phyloP scores from a whole-genome alignment of 1,140 invertebrate genomes.

The Nixonia krombeini region DNA sequence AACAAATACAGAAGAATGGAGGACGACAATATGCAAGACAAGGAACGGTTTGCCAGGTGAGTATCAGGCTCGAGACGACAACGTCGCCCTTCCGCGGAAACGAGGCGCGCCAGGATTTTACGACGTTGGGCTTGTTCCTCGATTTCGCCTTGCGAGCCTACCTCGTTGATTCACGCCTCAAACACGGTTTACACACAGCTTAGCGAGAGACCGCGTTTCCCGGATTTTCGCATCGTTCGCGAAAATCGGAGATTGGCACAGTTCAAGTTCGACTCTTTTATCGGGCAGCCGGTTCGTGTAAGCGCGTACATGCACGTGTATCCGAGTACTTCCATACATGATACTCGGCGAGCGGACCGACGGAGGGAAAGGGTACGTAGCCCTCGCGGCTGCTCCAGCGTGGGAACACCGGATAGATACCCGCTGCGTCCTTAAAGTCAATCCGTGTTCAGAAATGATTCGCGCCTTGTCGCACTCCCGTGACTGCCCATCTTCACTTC shows the following conservation, averaged over 20 bases:
- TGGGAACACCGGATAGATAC: constrained; percentile 65
- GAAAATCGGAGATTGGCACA: no score
- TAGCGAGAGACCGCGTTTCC: no score
- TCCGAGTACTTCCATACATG: constrained; percentile 59
- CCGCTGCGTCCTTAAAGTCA: constrained; percentile 44
- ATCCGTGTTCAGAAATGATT: no score
- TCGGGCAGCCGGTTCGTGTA: constrained; percentile 61
- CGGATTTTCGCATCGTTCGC: no score
- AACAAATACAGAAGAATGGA: constrained; percentile 90
- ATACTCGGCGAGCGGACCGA: constrained; percentile 60
- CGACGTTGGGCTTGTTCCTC: constrained; percentile 38
- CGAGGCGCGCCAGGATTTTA: constrained; percentile 34
- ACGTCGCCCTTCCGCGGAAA: constrained; percentile 34
- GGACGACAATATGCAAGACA: constrained; percentile 93
- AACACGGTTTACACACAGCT: no score
- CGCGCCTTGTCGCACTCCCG: no score
- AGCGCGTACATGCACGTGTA: constrained; percentile 56
- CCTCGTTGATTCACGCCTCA: constrained; percentile 33
- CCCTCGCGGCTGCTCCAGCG: constrained; percentile 65
- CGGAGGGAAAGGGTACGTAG: constrained; percentile 66
- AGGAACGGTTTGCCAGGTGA: constrained; percentile 94
- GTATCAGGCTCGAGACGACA: constrained; percentile 49
- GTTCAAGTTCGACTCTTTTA: constrained; percentile 46
- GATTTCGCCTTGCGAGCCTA: constrained; percentile 27
- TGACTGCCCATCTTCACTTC: no score